Evolutionary conservation across 1,140 invertebrate genomes (phyloP), one percentile per base, ranked within the genome.

Genomic region (Aporrectodea caliginosa): DNA sequence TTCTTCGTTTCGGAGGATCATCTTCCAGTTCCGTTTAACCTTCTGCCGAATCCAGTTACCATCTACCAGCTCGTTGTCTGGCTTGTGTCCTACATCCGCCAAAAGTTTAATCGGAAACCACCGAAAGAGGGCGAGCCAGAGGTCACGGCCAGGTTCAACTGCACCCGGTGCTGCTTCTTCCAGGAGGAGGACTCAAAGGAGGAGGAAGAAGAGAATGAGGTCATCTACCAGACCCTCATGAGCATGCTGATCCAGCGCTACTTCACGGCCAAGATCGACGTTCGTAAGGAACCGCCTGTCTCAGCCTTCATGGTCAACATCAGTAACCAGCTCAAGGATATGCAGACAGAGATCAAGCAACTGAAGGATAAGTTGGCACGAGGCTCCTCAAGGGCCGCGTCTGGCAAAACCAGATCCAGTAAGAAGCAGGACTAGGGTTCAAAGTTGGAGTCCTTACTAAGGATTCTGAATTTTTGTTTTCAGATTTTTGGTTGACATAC

Each of bases 1-100:
- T 76, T n/a, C 29, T 58, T 76, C 32, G 33, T 35, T 27, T 35
- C 34, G 16, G 75, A 35, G 14, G 29, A n/a, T 29, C n/a, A 29
- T 6, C 75, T 76, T 27, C 75, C 75, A 14, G 2, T 68, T n/a
- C 75, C 75, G 1, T 76, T 58, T 31, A 76, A 76, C 35, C 34
- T 76, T 35, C 31, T 76, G 27, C 75, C 75, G 2, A 35, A 32
- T 0, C 43, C 35, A 22, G 43, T 35, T n/a, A 35, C 43, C 0
- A 27, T 76, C 16, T 32, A 35, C 1, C 27, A 76, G 16, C n/a
- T 76, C 43, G 43, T 22, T 12, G 6, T 58, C 6, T 58, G 43
- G 43, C 43, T 58, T 6, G 43, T 58, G 43, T 6, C 43, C 6
- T 22, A 22, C 43, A 12, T 6, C 22, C 6, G 43, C 6, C 43